These are phyloP conservation scores for Boloria euphrosyne DNA, from an alignment of 2,888 invertebrate species.

Conservation along the genomic window DNA sequence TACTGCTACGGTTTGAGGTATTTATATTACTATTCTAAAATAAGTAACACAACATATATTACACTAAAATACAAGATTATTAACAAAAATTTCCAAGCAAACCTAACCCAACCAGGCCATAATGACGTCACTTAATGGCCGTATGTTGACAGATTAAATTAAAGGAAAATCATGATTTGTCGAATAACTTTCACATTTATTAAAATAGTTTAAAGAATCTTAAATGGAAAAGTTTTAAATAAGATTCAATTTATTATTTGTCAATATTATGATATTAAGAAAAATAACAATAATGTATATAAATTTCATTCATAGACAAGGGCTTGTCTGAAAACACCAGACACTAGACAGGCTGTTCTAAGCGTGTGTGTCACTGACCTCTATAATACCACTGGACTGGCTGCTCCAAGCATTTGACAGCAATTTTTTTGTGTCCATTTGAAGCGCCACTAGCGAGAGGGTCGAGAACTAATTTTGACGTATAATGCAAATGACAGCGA, in stretches of 20 bases:
- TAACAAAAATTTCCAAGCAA: constrained; percentile 86
- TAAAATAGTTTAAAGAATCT: neutral
- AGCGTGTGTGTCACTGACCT: too few species aligned
- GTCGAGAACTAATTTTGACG: too few species aligned
- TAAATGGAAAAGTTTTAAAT: neutral
- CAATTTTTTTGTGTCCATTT: too few species aligned
- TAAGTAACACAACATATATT: constrained; percentile 83
- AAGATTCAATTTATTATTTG: neutral
- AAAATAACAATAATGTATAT: too few species aligned
- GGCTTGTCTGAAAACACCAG: too few species aligned
- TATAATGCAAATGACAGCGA: too few species aligned
- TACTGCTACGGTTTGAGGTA: constrained; percentile 76
- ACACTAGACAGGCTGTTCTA: too few species aligned
- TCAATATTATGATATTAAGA: neutral
- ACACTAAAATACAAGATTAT: constrained; percentile 84
- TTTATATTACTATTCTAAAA: constrained; percentile 80
- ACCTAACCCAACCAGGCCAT: constrained; percentile 88
- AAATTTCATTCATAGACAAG: too few species aligned
- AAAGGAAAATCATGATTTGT: constrained; percentile 35
- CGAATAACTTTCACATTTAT: constrained; percentile 12
- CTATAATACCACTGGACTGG: too few species aligned
- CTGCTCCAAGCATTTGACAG: too few species aligned
- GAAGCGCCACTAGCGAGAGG: too few species aligned
- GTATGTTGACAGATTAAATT: constrained; percentile 48
- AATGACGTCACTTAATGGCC: constrained; percentile 82